Conservation (phyloP, 2,113 vertebrate species). For the Cacatua alba region DNA sequence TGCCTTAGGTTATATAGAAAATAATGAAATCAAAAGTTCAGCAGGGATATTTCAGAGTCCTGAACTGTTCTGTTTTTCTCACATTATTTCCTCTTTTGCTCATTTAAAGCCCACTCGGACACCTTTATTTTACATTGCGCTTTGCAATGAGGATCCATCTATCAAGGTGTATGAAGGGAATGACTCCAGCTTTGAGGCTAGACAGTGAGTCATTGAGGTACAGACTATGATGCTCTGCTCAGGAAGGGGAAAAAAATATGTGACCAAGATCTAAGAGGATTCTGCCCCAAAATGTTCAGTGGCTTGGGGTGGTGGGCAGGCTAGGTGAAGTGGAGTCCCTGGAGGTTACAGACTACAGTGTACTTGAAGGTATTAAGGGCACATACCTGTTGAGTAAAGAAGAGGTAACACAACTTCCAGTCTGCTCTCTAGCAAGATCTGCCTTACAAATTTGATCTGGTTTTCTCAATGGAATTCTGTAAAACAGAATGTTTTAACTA, state of each 20-base stretch:
- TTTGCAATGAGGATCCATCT: not conserved
- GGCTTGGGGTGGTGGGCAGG: too few species aligned
- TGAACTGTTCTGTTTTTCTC: not conserved
- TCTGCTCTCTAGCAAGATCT: too few species aligned
- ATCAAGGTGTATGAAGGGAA: not conserved
- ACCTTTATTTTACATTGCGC: rapidly evolving
- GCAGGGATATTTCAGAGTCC: not conserved
- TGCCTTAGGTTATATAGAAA: not conserved
- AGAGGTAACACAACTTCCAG: too few species aligned
- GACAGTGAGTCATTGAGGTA: not conserved
- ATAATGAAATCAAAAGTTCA: not conserved
- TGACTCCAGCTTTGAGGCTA: not conserved
- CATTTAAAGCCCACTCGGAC: not conserved
- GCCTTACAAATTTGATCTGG: too few species aligned
- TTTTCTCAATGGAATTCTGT: too few species aligned
- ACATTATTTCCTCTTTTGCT: not conserved
- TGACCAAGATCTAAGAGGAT: not conserved
- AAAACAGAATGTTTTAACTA: too few species aligned
- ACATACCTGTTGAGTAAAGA: too few species aligned
- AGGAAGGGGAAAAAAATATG: not conserved
- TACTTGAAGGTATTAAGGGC: too few species aligned
- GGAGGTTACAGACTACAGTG: too few species aligned
- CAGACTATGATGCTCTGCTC: not conserved
- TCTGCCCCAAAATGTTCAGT: not conserved
- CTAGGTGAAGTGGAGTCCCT: too few species aligned